These are phyloP conservation scores for Scrobipalpa atriplicella DNA, from an alignment of 2,888 invertebrate species.

Conservation along the genomic window DNA sequence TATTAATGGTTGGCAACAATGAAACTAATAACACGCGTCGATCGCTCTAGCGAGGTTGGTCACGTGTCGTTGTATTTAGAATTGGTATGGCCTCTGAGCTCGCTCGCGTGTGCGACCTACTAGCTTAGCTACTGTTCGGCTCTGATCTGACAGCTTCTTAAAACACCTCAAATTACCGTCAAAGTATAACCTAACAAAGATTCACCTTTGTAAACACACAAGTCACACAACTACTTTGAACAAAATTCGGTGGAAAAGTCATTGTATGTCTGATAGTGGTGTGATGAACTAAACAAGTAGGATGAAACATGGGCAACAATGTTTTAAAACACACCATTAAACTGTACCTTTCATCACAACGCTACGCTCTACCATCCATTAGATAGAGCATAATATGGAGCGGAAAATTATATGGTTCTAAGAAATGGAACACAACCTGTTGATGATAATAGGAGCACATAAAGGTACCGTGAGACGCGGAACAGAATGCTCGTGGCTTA, in stretches of 20 bases:
- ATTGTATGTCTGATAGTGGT: too few relatives aligned
- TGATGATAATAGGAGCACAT: slow-evolving; percentile 15
- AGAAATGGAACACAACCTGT: slow-evolving; percentile 19
- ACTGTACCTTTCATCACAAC: not conserved
- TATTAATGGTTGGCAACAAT: slow-evolving; percentile 5
- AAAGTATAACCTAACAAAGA: not conserved
- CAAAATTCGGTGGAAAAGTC: too few relatives aligned
- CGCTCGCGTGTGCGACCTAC: not conserved
- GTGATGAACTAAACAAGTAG: too few relatives aligned
- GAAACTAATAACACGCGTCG: slow-evolving; percentile 9
- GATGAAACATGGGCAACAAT: not conserved
- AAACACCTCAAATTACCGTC: not conserved
- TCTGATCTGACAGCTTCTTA: not conserved
- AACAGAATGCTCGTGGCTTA: slow-evolving; percentile 24
- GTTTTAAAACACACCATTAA: not conserved
- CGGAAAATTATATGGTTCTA: slow-evolving; percentile 9
- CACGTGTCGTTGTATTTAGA: slow-evolving; percentile 18
- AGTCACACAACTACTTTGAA: too few relatives aligned
- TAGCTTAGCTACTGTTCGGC: not conserved
- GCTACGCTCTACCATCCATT: not conserved
- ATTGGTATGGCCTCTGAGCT: slow-evolving; percentile 9
- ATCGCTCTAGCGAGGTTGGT: slow-evolving; percentile 11
- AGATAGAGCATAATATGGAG: not conserved
- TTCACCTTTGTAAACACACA: too few relatives aligned
- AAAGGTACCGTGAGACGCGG: slow-evolving; percentile 28